These are phyloP conservation scores for Onychomys leucogaster DNA, from an alignment of 2,797 vertebrate genomes.

Conservation along the genomic window DNA sequence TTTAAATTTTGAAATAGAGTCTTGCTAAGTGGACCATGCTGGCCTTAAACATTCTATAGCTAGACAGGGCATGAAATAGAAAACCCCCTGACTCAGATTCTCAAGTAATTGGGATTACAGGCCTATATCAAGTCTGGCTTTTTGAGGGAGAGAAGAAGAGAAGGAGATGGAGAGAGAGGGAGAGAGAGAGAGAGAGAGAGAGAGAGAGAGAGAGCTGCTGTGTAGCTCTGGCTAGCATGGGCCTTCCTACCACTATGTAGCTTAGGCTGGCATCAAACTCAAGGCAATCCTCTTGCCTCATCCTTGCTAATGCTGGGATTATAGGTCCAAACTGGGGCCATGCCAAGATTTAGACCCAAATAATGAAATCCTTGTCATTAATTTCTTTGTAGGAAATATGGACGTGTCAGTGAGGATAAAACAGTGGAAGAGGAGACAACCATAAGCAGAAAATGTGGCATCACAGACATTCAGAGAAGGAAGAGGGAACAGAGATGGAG, in stretches of 20 bases:
- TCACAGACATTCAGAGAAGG: constrained; percentile 2
- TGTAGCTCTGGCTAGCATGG: background rate
- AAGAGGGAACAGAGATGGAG: background rate
- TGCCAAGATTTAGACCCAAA: background rate
- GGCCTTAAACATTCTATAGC: background rate
- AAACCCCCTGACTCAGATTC: background rate
- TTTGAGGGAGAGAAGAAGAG: background rate
- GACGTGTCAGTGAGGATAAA: background rate
- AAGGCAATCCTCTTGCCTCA: background rate
- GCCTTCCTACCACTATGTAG: background rate
- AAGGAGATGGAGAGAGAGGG: background rate
- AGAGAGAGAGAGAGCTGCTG: background rate
- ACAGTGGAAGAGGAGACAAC: constrained; percentile 13
- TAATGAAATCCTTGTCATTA: background rate
- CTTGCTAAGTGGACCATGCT: background rate
- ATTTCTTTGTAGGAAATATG: constrained; percentile 20
- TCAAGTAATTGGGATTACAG: background rate
- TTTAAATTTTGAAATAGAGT: background rate
- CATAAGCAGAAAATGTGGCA: constrained; percentile 4
- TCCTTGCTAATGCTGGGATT: background rate
- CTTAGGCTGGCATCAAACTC: background rate
- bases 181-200: too few species aligned
- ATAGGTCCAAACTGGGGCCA: background rate
- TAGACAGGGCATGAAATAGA: background rate
- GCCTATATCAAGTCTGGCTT: background rate